Conservation (phyloP, 2,113 vertebrate genomes). For the Serilophus lunatus region DNA sequence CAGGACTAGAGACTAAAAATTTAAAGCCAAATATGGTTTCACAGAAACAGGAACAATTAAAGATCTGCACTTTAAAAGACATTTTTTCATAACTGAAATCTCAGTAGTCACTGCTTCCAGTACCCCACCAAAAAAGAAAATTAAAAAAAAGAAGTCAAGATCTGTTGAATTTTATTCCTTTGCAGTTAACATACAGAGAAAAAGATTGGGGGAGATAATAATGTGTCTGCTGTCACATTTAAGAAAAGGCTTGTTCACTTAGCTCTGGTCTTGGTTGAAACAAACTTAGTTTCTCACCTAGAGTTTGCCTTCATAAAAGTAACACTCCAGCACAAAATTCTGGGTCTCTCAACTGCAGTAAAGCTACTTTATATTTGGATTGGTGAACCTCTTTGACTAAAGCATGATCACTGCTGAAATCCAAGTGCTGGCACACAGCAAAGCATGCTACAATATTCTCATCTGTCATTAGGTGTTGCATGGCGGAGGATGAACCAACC, state of each 20-base stretch:
- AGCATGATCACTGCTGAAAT: fast-evolving
- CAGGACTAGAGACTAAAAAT: background rate
- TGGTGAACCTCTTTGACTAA: background rate
- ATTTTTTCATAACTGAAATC: background rate
- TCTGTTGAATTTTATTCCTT: background rate
- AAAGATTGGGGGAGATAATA: fast-evolving
- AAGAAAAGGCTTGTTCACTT: background rate
- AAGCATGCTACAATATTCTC: background rate
- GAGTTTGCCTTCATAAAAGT: background rate
- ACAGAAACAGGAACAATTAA: background rate
- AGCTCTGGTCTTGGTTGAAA: background rate
- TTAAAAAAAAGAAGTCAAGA: too few species aligned
- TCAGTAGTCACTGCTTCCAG: background rate
- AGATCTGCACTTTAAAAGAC: background rate
- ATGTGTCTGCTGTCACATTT: background rate
- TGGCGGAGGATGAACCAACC: background rate
- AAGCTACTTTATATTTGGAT: background rate
- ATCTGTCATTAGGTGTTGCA: background rate
- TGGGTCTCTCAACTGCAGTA: background rate
- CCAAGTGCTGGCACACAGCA: background rate
- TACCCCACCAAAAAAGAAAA: background rate
- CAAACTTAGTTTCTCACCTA: background rate
- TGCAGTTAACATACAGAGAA: background rate
- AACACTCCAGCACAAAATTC: background rate
- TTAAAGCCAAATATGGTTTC: background rate